Conservation (phyloP, 2,797 vertebrate species). For the Enteromius viviparus region DNA sequence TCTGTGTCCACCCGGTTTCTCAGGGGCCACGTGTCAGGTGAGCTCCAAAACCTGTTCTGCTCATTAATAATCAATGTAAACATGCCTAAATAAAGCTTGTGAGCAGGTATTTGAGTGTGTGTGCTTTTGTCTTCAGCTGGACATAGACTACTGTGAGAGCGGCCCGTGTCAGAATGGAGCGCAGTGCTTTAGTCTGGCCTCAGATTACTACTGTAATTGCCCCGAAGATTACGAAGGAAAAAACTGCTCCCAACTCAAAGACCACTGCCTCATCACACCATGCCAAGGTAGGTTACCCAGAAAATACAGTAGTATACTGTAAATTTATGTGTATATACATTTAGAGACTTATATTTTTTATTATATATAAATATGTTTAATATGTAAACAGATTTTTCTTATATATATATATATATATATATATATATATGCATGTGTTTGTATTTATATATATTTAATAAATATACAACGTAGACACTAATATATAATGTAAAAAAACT, state of each 20-base stretch:
- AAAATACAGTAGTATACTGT: no score
- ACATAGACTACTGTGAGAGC: slow-evolving; percentile 95
- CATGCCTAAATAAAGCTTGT: neutral
- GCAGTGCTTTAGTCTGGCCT: slow-evolving; percentile 91
- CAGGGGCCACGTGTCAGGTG: slow-evolving; percentile 69
- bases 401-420: no score
- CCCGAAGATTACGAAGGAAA: slow-evolving; percentile 97
- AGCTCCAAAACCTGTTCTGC: neutral
- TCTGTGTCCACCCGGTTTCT: slow-evolving; percentile 86
- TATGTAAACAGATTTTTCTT: no score
- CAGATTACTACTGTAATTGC: slow-evolving; percentile 95
- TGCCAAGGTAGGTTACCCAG: slow-evolving; percentile 85
- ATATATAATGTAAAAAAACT: no score
- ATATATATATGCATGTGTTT: no score
- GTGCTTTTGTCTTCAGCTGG: slow-evolving; percentile 80
- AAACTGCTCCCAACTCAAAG: slow-evolving; percentile 97
- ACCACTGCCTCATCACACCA: slow-evolving; percentile 95
- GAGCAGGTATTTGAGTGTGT: neutral
- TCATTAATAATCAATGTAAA: neutral
- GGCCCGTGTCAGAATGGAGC: slow-evolving; percentile 94
- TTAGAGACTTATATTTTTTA: no score
- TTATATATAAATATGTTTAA: no score
- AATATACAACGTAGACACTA: no score
- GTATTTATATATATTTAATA: no score
- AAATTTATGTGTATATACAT: no score